These are phyloP conservation scores for Calonectris borealis DNA, from an alignment of 2,113 vertebrate species.

Conservation along the genomic window DNA sequence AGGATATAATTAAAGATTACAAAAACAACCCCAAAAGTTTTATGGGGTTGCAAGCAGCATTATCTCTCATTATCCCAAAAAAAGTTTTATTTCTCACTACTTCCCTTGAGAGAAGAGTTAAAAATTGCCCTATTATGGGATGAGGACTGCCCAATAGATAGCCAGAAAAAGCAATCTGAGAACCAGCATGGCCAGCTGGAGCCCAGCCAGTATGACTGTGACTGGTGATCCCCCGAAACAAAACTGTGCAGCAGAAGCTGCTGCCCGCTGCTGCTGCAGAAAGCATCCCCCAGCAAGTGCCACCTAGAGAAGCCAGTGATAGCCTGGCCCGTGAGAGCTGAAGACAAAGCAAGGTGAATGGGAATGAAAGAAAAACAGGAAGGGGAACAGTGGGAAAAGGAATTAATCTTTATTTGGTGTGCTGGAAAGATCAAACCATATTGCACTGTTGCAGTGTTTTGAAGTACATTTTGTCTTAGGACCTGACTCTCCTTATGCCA, in stretches of 20 bases:
- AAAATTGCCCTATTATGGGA: not conserved
- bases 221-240: not conserved
- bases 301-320: not conserved
- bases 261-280: not conserved
- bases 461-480: not conserved
- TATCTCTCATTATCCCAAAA: not conserved
- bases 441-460: not conserved
- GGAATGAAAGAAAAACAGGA: not conserved
- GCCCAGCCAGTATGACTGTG: not conserved
- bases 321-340: not conserved
- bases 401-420: not conserved
- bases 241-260: not conserved
- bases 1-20: not conserved
- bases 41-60: not conserved
- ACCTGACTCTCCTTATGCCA: not conserved
- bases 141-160: not conserved
- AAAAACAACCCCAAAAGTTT: not conserved
- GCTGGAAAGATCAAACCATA: not conserved
- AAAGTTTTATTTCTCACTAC: not conserved
- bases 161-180: not conserved
- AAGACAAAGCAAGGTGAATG: not conserved
- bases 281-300: not conserved
- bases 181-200: not conserved
- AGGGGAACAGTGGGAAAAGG: not conserved
- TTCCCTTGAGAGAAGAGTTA: constrained; percentile 24